Evolutionary conservation across 2,113 vertebrate genomes (phyloP).

Genomic region (Siniperca knerii): DNA sequence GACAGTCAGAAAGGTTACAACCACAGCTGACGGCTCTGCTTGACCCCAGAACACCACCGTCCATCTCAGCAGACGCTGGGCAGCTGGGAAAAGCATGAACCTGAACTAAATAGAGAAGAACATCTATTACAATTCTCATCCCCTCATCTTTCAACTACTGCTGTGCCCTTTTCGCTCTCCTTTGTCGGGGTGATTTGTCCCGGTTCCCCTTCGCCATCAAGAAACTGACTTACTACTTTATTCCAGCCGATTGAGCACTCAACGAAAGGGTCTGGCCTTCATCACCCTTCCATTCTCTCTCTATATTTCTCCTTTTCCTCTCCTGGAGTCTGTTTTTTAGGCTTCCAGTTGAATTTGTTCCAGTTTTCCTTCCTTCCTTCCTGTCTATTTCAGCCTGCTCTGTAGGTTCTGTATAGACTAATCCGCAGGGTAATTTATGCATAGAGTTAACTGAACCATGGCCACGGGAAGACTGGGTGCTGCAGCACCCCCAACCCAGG

Average conservation of each 20-base stretch:
- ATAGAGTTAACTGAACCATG: neutral
- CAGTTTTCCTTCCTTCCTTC: slow-evolving; percentile 5
- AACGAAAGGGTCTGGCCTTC: slow-evolving; percentile 64
- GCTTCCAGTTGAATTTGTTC: slow-evolving; percentile 3
- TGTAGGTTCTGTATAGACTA: neutral
- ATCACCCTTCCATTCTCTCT: slow-evolving; percentile 52
- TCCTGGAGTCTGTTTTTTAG: neutral
- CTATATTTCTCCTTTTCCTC: slow-evolving; percentile 11
- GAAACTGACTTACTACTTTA: slow-evolving; percentile 67
- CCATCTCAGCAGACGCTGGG: slow-evolving; percentile 57
- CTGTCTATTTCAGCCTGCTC: neutral
- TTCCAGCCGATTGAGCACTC: slow-evolving; percentile 75
- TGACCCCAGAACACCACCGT: slow-evolving; percentile 64
- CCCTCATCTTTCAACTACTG: slow-evolving; percentile 75
- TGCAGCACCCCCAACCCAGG: neutral
- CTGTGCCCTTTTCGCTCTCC: slow-evolving; percentile 69
- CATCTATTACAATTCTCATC: slow-evolving; percentile 72
- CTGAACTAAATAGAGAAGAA: slow-evolving; percentile 74
- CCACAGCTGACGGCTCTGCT: slow-evolving; percentile 60
- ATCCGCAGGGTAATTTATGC: slow-evolving; percentile 14
- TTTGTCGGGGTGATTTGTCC: slow-evolving; percentile 72
- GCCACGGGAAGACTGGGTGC: neutral
- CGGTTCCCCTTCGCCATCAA: slow-evolving; percentile 59
- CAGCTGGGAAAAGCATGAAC: slow-evolving; percentile 55
- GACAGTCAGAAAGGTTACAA: slow-evolving; percentile 58